These are phyloP conservation scores for Tipula helvola DNA, from an alignment of 2,888 invertebrate genomes.

Conservation along the genomic window DNA sequence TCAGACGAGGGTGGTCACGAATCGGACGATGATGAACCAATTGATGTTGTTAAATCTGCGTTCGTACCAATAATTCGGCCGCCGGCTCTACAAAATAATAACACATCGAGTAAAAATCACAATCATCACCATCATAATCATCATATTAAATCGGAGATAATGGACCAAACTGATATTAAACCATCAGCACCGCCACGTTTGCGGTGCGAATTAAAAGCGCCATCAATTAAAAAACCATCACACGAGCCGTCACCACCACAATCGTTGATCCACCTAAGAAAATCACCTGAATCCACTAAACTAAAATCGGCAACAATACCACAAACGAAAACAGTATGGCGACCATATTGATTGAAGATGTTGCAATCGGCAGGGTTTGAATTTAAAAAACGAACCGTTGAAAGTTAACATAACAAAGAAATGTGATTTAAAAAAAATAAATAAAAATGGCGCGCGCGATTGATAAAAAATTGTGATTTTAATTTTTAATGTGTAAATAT, in stretches of 20 bases:
- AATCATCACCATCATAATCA: not conserved
- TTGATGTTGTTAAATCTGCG: constrained; percentile 63
- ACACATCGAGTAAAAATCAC: not conserved
- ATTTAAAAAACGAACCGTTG: not conserved
- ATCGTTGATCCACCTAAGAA: constrained; percentile 13
- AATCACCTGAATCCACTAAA: constrained; percentile 40
- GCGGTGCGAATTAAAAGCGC: constrained; percentile 46
- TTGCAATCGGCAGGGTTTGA: not conserved
- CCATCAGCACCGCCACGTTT: constrained; percentile 40
- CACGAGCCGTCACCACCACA: constrained; percentile 19
- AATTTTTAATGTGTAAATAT: not conserved
- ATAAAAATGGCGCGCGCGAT: not conserved
- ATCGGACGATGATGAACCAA: constrained; percentile 59
- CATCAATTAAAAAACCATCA: constrained; percentile 39
- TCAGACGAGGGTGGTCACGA: constrained; percentile 41
- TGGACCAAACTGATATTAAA: constrained; percentile 33
- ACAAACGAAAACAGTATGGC: constrained; percentile 57
- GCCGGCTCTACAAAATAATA: constrained; percentile 8
- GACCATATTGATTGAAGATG: constrained; percentile 48
- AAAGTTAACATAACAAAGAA: not conserved
- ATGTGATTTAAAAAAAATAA: not conserved
- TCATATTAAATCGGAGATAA: not conserved
- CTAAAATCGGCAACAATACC: constrained; percentile 42
- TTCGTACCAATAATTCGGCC: constrained; percentile 49
- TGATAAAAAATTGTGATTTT: not conserved